phyloP scores from a whole-genome alignment of 2,797 vertebrate species.

The Nasua narica region DNA sequence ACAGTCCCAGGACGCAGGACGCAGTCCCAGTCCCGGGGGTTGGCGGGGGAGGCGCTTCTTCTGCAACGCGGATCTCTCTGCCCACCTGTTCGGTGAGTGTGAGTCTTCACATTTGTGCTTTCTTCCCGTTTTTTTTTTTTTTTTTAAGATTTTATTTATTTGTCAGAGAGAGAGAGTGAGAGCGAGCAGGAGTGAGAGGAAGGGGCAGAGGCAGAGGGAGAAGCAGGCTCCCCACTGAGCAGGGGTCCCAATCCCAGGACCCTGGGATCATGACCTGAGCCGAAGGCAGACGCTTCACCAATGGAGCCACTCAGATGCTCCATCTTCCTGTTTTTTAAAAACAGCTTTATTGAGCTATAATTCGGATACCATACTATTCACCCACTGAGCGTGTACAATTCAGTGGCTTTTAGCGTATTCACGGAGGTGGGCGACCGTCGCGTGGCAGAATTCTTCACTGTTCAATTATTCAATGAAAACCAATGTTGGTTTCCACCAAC shows the following conservation, averaged over 20 bases:
- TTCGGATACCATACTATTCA: not conserved
- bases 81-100: not conserved
- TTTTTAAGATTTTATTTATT: too few relatives aligned
- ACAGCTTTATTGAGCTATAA: not conserved
- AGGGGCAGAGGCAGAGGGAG: too few relatives aligned
- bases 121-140: not conserved
- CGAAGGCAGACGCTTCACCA: too few relatives aligned
- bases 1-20: not conserved
- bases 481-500: not conserved
- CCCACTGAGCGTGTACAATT: not conserved
- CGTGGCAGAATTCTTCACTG: not conserved
- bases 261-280: too few relatives aligned
- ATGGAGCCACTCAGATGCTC: not conserved
- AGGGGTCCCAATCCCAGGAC: too few relatives aligned
- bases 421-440: fast-evolving
- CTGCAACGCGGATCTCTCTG: not conserved
- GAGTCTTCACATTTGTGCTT: not conserved
- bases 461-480: too few relatives aligned
- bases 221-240: too few relatives aligned
- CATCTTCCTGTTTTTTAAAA: not conserved
- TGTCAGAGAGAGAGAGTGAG: too few relatives aligned
- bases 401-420: not conserved
- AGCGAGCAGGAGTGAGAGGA: too few relatives aligned
- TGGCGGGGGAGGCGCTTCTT: not conserved
- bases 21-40: fast-evolving